Percentiles rank a stretch among this genome's conserved stretches.
These are phyloP conservation scores for Silvanus unidentatus DNA, from an alignment of 2,888 invertebrate genomes.

Conservation along the genomic window DNA sequence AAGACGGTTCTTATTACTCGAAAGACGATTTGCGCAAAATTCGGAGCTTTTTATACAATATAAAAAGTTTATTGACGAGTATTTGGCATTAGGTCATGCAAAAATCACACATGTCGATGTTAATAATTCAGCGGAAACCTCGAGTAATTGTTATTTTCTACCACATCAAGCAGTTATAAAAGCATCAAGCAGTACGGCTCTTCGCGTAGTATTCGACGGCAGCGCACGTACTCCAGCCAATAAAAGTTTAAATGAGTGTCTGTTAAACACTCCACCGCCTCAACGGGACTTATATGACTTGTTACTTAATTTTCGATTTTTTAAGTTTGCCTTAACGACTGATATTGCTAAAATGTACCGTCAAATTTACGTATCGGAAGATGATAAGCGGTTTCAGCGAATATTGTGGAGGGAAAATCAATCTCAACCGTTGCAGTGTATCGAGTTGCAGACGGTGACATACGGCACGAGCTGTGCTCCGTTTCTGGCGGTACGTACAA, in stretches of 20 bases:
- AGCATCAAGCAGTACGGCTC: conserved; percentile 11
- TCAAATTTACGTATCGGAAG: conserved; percentile 11
- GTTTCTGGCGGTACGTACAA: conserved; percentile 9
- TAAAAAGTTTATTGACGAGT: conserved; percentile 14
- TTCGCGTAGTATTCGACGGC: conserved; percentile 16
- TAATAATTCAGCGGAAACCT: too few relatives aligned
- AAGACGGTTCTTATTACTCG: neutral
- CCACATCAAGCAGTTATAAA: conserved; percentile 12
- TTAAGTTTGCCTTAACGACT: conserved; percentile 10
- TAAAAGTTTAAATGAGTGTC: conserved; percentile 13
- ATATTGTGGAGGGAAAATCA: conserved; percentile 18
- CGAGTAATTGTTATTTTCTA: conserved; percentile 9
- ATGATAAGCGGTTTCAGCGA: conserved; percentile 13
- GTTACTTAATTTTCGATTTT: conserved; percentile 5
- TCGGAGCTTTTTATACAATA: conserved; percentile 5
- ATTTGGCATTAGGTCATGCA: conserved; percentile 7
- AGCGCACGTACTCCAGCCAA: conserved; percentile 8
- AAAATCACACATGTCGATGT: conserved; percentile 8
- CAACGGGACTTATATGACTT: neutral
- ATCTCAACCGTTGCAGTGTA: conserved; percentile 10
- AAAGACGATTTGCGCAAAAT: conserved; percentile 4
- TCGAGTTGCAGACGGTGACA: conserved; percentile 16
- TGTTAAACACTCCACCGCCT: too few relatives aligned
- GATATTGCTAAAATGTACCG: conserved; percentile 19
- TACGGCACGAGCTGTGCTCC: conserved; percentile 17